Evolutionary conservation across 2,888 invertebrate species (phyloP).

Genomic region (Rhamphomyia laevipes): DNA sequence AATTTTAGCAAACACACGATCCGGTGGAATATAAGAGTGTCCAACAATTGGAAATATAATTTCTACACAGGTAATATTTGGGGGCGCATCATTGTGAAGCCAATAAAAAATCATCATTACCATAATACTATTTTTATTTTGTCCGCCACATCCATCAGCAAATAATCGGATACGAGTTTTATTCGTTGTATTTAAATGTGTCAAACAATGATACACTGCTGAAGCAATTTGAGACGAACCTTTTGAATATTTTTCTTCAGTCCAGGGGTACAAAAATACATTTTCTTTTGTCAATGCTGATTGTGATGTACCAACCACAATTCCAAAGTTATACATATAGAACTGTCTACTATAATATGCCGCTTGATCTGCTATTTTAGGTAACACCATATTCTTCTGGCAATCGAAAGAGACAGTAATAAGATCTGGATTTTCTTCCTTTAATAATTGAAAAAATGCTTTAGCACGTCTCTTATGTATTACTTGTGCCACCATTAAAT

Average conservation of each 20-base stretch:
- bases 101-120: constrained; percentile 18
- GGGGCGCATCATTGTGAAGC: constrained; percentile 16
- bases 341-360: constrained; percentile 22
- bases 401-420: too few relatives aligned
- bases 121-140: constrained; percentile 23
- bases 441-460: too few relatives aligned
- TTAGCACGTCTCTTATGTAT: too few relatives aligned
- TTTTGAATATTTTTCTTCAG: constrained; percentile 22
- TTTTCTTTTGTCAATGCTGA: constrained; percentile 15
- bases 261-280: constrained; percentile 22
- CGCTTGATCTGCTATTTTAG: too few relatives aligned
- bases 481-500: constrained; percentile 18
- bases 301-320: constrained; percentile 17
- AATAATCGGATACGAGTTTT: constrained; percentile 17
- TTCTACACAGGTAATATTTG: constrained; percentile 17
- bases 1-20: constrained; percentile 21
- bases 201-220: constrained; percentile 18
- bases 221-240: constrained; percentile 24
- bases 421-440: too few relatives aligned
- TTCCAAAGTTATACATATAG: constrained; percentile 21
- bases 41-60: constrained; percentile 21
- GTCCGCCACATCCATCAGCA: constrained; percentile 24
- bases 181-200: too few relatives aligned
- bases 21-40: constrained; percentile 22
- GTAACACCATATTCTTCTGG: too few relatives aligned